These are phyloP conservation scores for Dasypolia templi DNA, from an alignment of 2,888 invertebrate genomes.

Conservation along the genomic window DNA sequence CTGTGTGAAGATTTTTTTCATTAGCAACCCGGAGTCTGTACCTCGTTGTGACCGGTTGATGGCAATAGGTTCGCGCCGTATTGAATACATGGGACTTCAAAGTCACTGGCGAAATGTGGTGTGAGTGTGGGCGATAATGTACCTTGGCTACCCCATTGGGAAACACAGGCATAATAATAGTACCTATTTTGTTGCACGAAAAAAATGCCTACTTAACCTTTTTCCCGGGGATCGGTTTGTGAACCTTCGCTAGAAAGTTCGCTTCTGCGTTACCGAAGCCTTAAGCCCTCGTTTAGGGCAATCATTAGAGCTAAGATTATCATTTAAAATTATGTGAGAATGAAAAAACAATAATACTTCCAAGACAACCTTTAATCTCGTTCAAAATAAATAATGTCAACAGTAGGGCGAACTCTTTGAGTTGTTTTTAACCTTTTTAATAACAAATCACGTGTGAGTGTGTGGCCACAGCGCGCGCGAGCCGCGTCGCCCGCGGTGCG, in stretches of 20 bases:
- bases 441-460: conserved; percentile 83
- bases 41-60: not conserved
- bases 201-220: too few relatives aligned
- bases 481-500: not conserved
- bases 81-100: not conserved
- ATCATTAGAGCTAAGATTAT: too few relatives aligned
- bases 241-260: not conserved
- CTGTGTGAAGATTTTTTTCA: too few relatives aligned
- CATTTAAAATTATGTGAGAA: not conserved
- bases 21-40: too few relatives aligned
- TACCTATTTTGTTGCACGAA: not conserved
- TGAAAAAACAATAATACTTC: conserved; percentile 75
- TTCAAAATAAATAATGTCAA: conserved; percentile 89
- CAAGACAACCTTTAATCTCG: conserved; percentile 90
- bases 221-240: too few relatives aligned
- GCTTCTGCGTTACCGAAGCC: not conserved
- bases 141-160: too few relatives aligned
- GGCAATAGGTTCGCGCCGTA: not conserved
- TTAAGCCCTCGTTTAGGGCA: too few relatives aligned
- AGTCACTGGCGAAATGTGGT: not conserved
- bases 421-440: conserved; percentile 84
- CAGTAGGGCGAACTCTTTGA: conserved; percentile 89
- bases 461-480: conserved; percentile 22
- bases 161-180: too few relatives aligned
- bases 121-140: not conserved